Base-by-base conservation (phyloP, 2,888 invertebrate species). In the Rambutsinella grinnellia region DNA sequence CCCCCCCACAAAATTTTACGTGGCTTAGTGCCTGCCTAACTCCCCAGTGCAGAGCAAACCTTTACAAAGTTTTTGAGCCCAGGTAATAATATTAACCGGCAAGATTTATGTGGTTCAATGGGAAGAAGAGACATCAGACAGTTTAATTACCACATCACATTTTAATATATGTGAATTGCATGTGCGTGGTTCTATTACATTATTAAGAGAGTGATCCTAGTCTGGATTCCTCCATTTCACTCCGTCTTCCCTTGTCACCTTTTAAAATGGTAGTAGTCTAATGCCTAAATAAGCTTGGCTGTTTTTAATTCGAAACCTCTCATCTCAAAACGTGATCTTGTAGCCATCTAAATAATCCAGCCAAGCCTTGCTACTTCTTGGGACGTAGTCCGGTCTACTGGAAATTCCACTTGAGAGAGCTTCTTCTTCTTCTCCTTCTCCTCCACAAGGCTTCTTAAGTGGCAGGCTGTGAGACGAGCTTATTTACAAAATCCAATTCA, bases 101-200 rank as follows among this genome's bases (percentile, higher is more conserved):
- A 63, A 74, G 74, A 74, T 74, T 74, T 74, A 74, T 74, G 74
- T 60, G 66, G 74, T 74, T 74, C 66, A 67, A 58, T 26, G 74
- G 74, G 53, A 74, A 61, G 56, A 67, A 28, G 60, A 74, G 74
- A 74, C n/a, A n/a, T n/a, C n/a, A n/a, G n/a, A n/a, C 74, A 74
- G 74, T 74, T 74, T 74, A 74, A 74, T 74, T 74, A 74, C 66
- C 66, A 57, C 65, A 74, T 74, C 74, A 74, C 74, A 70, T 67
- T 74, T 66, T 67, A 74, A 74, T 74, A 67, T 74, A 74, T 74
- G 66, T 44, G 56, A 28, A 36, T 36, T 36, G 36, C 36, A 36
- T 36, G 36, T 36, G 36, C 36, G 36, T 36, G 36, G 36, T 36
- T 36, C 36, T 36, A 36, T 36, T 36, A 36, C 36, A 36, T 36